Base-by-base conservation (phyloP, 2,888 invertebrate species). In the Polia nebulosa region DNA sequence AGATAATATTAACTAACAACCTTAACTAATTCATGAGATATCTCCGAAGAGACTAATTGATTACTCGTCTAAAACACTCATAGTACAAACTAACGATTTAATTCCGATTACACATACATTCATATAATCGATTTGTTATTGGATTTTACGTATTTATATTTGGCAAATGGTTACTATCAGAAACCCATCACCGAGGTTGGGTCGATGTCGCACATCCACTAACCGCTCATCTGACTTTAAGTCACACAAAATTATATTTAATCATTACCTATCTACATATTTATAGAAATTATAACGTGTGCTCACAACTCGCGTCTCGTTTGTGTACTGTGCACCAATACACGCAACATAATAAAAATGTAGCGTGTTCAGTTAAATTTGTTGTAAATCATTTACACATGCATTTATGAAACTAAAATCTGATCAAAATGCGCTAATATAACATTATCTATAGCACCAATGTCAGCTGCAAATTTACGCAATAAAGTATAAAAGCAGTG, bases 371-470 rank as follows among this genome's bases (percentile, higher is more conserved):
- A 58, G n/a, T 61, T 69, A 17, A 47, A 39, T 55, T 62, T 61
- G 89, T 90, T 88, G 87, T 89, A 89, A 85, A 87, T 85, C 76
- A 75, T 80, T 80, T 80, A 83, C 64, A 80, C 72, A 78, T 81
- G 76, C 76, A 79, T 78, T 77, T 72, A 69, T 22, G 41, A 68
- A 80, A 78, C 47, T 36, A 67, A 82, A 81, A 60, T 68, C 25
- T 52, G 63, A 76, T 61, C n/a, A 61, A 78, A 74, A 66, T 81
- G 83, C 68, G 75, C 67, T 75, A 81, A 68, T 82, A 78, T 78
- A 80, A 82, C 68, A 84, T 82, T 83, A 85, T 84, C 86, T 92
- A 90, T 95, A 95, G 95, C 95, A 95, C 95, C 95, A 95, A 91
- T 88, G 84, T 95, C 94, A 95, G 95, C 95, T 93, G 93, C 90